Evolutionary conservation across 2,113 vertebrate species (phyloP).

Genomic region (Leucoraja erinaceus): DNA sequence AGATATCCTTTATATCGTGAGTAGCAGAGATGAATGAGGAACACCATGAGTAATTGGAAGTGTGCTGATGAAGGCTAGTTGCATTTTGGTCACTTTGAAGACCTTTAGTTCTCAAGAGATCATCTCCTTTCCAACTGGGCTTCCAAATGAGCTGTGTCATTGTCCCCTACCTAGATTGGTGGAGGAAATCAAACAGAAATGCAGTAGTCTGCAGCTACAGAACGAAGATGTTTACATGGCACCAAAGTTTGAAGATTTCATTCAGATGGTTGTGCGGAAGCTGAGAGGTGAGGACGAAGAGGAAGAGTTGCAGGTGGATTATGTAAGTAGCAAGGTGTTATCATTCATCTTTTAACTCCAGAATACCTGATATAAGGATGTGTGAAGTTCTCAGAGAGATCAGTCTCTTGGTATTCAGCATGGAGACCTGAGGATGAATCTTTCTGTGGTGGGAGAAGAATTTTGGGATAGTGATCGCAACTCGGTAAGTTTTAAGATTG

Average conservation of each 20-base stretch:
- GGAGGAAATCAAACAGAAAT: constrained; percentile 70
- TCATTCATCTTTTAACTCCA: not conserved
- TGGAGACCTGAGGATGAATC: no score
- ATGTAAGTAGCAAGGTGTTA: constrained; percentile 52
- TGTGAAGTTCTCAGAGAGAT: not conserved
- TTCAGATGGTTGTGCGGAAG: constrained; percentile 65
- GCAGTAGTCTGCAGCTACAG: constrained; percentile 59
- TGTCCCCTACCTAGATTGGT: constrained; percentile 55
- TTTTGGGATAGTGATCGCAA: no score
- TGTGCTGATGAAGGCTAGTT: not conserved
- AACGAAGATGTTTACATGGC: constrained; percentile 76
- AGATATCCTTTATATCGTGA: no score
- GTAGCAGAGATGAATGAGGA: not conserved
- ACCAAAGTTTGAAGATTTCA: constrained; percentile 65
- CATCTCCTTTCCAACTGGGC: no score
- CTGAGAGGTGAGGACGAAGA: constrained; percentile 63
- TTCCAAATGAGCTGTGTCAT: not conserved
- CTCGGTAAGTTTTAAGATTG: no score
- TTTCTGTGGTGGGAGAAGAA: no score
- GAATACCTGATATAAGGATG: not conserved
- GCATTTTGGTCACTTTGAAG: not conserved
- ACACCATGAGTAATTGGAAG: not conserved
- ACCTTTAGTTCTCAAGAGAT: not conserved
- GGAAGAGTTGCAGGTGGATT: constrained; percentile 57
- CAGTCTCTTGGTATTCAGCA: no score